Evolutionary conservation across 2,888 invertebrate genomes (phyloP).

Genomic region (Esperia sulphurella): DNA sequence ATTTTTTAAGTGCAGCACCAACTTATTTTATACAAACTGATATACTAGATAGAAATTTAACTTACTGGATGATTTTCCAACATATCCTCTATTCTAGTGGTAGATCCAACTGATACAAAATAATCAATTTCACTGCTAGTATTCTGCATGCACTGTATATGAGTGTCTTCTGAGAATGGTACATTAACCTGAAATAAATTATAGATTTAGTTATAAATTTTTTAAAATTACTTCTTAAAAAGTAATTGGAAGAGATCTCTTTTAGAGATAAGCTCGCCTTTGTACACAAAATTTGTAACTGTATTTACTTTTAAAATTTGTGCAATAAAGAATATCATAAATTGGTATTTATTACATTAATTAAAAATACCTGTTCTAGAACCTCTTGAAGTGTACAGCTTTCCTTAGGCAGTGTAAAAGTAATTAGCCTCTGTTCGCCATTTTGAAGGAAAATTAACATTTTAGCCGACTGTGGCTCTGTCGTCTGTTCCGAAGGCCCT

Average conservation of each 20-base stretch:
- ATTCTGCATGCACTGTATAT: slow-evolving; percentile 86
- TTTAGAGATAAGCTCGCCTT: too few relatives aligned
- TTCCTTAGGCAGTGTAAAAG: slow-evolving; percentile 89
- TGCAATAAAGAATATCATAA: too few relatives aligned
- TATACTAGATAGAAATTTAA: slow-evolving; percentile 15
- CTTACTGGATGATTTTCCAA: slow-evolving; percentile 72
- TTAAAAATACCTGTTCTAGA: slow-evolving; percentile 82
- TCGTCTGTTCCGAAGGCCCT: slow-evolving; percentile 65
- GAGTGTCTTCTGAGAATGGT: slow-evolving; percentile 83
- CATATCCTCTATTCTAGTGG: slow-evolving; percentile 73
- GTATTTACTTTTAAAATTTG: too few relatives aligned
- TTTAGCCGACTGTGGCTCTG: slow-evolving; percentile 84
- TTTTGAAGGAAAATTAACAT: slow-evolving; percentile 88
- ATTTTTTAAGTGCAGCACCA: too few relatives aligned
- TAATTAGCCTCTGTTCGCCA: slow-evolving; percentile 89
- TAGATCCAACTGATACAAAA: slow-evolving; percentile 85
- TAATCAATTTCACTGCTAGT: slow-evolving; percentile 88
- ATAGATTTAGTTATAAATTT: too few relatives aligned
- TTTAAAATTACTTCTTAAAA: too few relatives aligned
- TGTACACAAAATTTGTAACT: too few relatives aligned
- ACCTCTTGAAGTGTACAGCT: slow-evolving; percentile 91
- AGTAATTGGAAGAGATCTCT: too few relatives aligned
- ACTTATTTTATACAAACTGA: neutral
- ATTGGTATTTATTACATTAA: too few relatives aligned
- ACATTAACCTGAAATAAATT: slow-evolving; percentile 79